Conservation (phyloP, 2,888 invertebrate species). For the Pollenia griseotomentosa region DNA sequence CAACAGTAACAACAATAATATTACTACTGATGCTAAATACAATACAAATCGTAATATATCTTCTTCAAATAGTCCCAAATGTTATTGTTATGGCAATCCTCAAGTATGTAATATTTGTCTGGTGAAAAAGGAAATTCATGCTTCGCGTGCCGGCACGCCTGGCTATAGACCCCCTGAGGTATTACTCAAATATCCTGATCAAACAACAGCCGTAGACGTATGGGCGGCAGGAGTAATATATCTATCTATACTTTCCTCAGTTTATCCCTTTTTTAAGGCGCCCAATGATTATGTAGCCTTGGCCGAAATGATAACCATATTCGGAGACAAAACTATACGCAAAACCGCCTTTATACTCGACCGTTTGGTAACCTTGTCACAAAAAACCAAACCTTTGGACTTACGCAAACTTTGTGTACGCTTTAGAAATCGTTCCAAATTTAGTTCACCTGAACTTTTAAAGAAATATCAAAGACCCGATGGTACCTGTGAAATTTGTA, state of each 20-base stretch:
- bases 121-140: conserved; percentile 87
- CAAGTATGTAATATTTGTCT: conserved; percentile 89
- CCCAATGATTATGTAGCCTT: conserved; percentile 91
- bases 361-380: conserved; percentile 85
- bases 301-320: conserved; percentile 92
- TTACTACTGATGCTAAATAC: conserved; percentile 76
- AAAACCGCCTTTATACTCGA: conserved; percentile 88
- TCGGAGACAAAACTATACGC: conserved; percentile 89
- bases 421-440: conserved; percentile 82
- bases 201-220: conserved; percentile 93
- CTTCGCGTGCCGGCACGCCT: conserved; percentile 94
- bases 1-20: conserved; percentile 16
- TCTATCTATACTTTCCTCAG: conserved; percentile 89
- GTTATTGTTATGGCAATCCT: conserved; percentile 89
- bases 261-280: conserved; percentile 94
- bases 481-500: conserved; percentile 81
- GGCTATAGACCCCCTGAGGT: conserved; percentile 96
- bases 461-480: conserved; percentile 79
- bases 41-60: conserved; percentile 79
- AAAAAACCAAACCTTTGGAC: conserved; percentile 85
- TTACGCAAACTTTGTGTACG: conserved; percentile 84
- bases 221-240: conserved; percentile 96
- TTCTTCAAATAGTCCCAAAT: conserved; percentile 82
- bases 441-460: conserved; percentile 79
- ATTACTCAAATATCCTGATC: conserved; percentile 90